These are phyloP conservation scores for Leptestheria dahalacensis DNA, from an alignment of 1,140 invertebrate genomes.

Conservation along the genomic window DNA sequence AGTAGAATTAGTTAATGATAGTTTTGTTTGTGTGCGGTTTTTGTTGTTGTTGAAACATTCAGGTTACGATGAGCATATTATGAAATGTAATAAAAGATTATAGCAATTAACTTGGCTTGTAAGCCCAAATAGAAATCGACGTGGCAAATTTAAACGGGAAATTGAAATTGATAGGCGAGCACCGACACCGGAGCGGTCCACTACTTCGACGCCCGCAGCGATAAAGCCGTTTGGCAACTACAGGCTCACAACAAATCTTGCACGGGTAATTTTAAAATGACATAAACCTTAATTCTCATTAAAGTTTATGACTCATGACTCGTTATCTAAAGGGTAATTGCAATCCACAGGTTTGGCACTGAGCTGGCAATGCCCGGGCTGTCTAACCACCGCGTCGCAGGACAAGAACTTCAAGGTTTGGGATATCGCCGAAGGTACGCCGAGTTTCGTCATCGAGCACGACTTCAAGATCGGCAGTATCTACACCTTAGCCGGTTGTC, in stretches of 20 bases:
- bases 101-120: no score
- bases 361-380: conserved; percentile 46
- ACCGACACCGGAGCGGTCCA: conserved; percentile 63
- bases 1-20: conserved; percentile 18
- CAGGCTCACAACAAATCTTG: conserved; percentile 65
- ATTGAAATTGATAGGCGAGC: no score
- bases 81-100: no score
- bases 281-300: conserved; percentile 20
- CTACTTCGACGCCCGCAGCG: conserved; percentile 58
- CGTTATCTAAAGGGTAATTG: conserved; percentile 2
- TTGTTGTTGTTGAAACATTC: no score
- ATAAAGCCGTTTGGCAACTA: conserved; percentile 56
- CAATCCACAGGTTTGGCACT: conserved; percentile 37
- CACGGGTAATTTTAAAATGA: conserved; percentile 37
- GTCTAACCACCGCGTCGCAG: conserved; percentile 51
- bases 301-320: conserved; percentile 10
- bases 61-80: no score
- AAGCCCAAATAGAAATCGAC: no score
- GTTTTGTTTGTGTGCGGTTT: conserved; percentile 26
- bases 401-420: conserved; percentile 64
- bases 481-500: conserved; percentile 54
- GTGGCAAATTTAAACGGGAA: no score
- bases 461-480: conserved; percentile 48
- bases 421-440: conserved; percentile 38
- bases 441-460: conserved; percentile 38